Percentiles rank a stretch among this genome's conserved stretches.
These are phyloP conservation scores for Maniola jurtina DNA, from an alignment of 1,140 invertebrate species.

Conservation along the genomic window DNA sequence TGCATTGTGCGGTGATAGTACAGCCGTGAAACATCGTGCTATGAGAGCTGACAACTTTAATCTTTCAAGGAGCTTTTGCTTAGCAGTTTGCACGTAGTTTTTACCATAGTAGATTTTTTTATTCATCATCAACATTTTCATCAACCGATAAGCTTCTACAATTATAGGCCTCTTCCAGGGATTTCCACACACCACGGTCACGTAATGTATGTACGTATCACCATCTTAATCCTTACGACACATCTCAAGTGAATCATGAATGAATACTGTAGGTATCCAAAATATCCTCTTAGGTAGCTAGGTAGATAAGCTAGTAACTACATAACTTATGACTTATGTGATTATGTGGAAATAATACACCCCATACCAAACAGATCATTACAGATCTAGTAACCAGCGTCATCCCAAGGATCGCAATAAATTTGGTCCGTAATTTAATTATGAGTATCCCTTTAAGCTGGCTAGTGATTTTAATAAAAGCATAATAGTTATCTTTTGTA, in stretches of 20 bases:
- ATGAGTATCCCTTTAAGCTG: slow-evolving; percentile 64
- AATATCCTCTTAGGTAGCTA: too few species aligned
- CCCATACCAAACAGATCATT: not conserved
- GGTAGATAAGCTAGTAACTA: not conserved
- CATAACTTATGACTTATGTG: not conserved
- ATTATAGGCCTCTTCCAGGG: too few species aligned
- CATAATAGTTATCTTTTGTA: slow-evolving; percentile 69
- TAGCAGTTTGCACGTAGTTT: not conserved
- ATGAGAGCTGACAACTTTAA: slow-evolving; percentile 1
- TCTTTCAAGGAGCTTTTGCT: not conserved
- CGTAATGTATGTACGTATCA: too few species aligned
- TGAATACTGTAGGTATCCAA: too few species aligned
- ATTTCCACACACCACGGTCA: too few species aligned
- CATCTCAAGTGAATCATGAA: too few species aligned
- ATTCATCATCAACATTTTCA: too few species aligned
- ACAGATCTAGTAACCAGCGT: too few species aligned
- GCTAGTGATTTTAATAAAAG: slow-evolving; percentile 70
- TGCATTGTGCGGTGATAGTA: not conserved
- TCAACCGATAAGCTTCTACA: too few species aligned
- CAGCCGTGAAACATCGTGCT: not conserved
- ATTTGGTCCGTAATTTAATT: slow-evolving; percentile 60
- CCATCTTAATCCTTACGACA: too few species aligned
- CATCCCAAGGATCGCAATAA: slow-evolving; percentile 12
- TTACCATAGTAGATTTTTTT: not conserved
- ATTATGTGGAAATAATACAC: not conserved